Conservation (phyloP, 1,140 invertebrate species). For the Microplitis demolitor region DNA sequence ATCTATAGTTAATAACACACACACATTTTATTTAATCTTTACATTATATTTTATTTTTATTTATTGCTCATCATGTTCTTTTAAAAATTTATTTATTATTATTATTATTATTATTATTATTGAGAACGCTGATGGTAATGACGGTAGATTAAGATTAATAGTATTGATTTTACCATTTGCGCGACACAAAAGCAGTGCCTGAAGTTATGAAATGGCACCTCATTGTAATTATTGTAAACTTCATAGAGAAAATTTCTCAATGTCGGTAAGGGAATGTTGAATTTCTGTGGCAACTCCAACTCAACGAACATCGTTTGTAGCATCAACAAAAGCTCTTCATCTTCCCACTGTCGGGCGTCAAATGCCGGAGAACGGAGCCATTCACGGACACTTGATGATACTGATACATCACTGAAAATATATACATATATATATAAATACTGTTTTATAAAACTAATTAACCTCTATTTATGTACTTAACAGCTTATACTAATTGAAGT, state of each 20-base stretch:
- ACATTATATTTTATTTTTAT: not conserved
- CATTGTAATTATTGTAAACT: constrained; percentile 88
- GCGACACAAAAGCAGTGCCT: constrained; percentile 88
- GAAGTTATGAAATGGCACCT: constrained; percentile 91
- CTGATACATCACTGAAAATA: constrained; percentile 66
- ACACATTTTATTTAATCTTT: no score
- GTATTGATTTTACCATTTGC: constrained; percentile 79
- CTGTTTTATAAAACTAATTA: no score
- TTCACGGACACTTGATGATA: constrained; percentile 64
- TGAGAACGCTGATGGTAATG: not conserved
- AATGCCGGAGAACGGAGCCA: constrained; percentile 77
- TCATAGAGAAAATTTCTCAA: constrained; percentile 76
- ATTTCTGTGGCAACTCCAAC: constrained; percentile 75
- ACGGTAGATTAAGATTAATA: not conserved
- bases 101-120: not conserved
- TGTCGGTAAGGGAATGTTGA: constrained; percentile 76
- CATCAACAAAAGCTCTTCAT: constrained; percentile 80
- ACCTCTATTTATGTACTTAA: no score
- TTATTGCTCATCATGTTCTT: not conserved
- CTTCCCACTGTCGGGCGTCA: constrained; percentile 83
- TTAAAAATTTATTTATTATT: not conserved
- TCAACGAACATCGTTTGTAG: constrained; percentile 86
- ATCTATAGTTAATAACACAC: constrained; percentile 63
- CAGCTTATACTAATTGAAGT: no score
- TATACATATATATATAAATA: not conserved